Percentiles rank a stretch among this genome's conserved stretches.
phyloP scores from a whole-genome alignment of 2,113 vertebrate genomes.

The Grantiella picta region DNA sequence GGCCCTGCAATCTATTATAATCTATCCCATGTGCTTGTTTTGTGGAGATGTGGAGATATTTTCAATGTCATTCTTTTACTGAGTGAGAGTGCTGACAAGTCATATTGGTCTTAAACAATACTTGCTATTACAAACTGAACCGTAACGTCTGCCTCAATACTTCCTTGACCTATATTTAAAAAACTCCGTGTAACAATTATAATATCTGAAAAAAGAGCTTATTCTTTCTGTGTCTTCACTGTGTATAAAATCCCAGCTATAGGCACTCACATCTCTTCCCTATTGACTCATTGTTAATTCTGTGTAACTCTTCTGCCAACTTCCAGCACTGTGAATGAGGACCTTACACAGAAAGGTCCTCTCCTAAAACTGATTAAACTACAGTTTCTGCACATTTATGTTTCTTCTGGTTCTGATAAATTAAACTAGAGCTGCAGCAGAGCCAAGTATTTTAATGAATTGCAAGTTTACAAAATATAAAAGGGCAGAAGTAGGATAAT shows the following conservation, averaged over 20 bases:
- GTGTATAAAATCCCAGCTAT: neutral
- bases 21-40: neutral
- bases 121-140: neutral
- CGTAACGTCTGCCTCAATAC: neutral
- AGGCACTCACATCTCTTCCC: neutral
- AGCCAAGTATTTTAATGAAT: neutral
- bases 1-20: neutral
- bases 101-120: neutral
- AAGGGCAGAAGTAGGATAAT: neutral
- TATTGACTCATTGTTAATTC: neutral
- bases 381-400: neutral
- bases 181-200: neutral
- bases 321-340: neutral
- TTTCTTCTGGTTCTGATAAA: neutral
- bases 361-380: neutral
- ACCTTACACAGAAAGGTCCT: neutral
- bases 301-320: neutral
- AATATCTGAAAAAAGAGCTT: neutral
- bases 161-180: neutral
- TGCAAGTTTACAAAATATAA: neutral
- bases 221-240: neutral
- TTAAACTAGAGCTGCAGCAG: neutral
- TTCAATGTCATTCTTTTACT: neutral
- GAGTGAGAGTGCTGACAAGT: neutral
- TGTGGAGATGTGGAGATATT: neutral